Evolutionary conservation across 2,797 vertebrate species (phyloP).

Genomic region (Tauraco hartlaubi): DNA sequence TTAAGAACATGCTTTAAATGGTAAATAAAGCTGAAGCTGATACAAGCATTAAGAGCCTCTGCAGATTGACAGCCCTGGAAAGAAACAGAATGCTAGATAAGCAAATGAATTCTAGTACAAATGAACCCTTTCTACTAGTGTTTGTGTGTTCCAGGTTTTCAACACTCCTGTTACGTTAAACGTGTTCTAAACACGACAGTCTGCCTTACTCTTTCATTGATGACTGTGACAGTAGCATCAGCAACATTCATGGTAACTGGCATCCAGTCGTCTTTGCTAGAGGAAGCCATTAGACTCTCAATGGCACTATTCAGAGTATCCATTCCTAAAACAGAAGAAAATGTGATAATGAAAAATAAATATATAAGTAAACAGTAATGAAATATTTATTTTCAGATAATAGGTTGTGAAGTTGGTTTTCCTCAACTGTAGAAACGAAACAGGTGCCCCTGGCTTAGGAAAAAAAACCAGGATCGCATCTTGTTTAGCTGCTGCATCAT

Average conservation of each 20-base stretch:
- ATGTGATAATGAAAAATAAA: background rate
- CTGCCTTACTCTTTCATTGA: conserved; percentile 89
- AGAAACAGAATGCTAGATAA: background rate
- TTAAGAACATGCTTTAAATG: background rate
- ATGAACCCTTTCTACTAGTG: background rate
- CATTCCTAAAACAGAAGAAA: conserved; percentile 86
- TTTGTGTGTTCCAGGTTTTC: background rate
- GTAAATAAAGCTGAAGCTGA: background rate
- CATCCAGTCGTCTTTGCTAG: conserved; percentile 92
- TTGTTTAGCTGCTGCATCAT: background rate
- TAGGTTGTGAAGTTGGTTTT: background rate
- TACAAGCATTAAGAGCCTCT: background rate
- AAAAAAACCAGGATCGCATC: background rate
- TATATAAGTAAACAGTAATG: background rate
- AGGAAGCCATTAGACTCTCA: conserved; percentile 89
- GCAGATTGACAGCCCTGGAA: background rate
- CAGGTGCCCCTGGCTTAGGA: background rate
- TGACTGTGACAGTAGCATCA: conserved; percentile 95
- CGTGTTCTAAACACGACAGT: background rate
- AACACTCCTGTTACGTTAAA: background rate
- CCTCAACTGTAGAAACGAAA: background rate
- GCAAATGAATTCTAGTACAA: background rate
- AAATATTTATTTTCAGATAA: background rate
- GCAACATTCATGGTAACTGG: conserved; percentile 95
- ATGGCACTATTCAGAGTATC: conserved; percentile 96